Evolutionary conservation across 2,113 vertebrate species (phyloP).

Genomic region (Aptenodytes forsteri): DNA sequence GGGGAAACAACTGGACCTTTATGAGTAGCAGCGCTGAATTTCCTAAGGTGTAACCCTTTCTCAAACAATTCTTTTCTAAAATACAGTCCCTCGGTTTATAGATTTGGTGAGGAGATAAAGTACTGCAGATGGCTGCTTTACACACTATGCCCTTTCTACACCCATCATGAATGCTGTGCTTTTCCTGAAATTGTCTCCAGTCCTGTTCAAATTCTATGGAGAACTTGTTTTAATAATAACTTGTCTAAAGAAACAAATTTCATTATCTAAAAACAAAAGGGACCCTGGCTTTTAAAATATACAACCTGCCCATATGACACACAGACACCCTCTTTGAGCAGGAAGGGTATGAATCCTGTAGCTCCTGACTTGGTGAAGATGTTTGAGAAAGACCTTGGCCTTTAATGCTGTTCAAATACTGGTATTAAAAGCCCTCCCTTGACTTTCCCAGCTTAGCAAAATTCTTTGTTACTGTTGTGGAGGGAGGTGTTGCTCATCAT

Average conservation of each 20-base stretch:
- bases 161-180: not conserved
- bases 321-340: not conserved
- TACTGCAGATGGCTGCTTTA: not conserved
- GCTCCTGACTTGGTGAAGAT: not conserved
- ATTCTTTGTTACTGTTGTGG: not conserved
- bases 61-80: not conserved
- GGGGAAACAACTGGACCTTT: not conserved
- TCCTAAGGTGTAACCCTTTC: constrained; percentile 28
- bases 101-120: constrained; percentile 28
- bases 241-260: constrained; percentile 23
- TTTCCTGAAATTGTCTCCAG: constrained; percentile 58
- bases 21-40: not conserved
- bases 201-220: constrained; percentile 1
- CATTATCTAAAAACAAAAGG: constrained; percentile 20
- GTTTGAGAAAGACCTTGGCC: not conserved
- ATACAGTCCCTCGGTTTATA: not conserved
- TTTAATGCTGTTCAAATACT: not conserved
- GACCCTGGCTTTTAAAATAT: constrained; percentile 2
- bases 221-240: constrained; percentile 29
- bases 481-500: not conserved
- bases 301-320: not conserved
- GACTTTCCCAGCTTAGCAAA: not conserved
- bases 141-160: not conserved
- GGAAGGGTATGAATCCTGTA: not conserved
- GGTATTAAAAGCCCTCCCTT: not conserved